Evolutionary conservation across 1,140 invertebrate genomes (phyloP), one percentile per base, ranked within the genome.

Genomic region (Nymphalis io): DNA sequence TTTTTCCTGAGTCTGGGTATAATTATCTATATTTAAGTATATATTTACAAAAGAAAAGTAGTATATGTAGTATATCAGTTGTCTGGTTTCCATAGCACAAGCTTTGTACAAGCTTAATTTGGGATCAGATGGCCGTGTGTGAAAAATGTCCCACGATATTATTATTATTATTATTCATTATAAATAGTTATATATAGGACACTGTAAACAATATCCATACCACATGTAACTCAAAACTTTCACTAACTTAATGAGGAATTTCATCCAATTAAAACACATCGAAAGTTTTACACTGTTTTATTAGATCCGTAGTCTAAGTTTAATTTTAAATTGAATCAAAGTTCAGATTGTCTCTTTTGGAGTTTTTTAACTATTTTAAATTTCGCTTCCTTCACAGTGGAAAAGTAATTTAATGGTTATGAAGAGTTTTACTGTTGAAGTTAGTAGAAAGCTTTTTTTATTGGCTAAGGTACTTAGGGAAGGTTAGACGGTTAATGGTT

Each of bases 291-390:
- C 33, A 20, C 11, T 21, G 33, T 53, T 53, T 63, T 63, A 63
- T 63, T 63, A 63, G 16, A 63, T 16, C 46, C 10, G 16, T 18
- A 11, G 48, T 62, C 38, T 40, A 62, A 69, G 59, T 69, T 69
- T 69, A 42, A 69, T 69, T 62, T 58, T 38, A 69, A 69, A 69
- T 69, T 69, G 67, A 69, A 69, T 69, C 60, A 69, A 69, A 69
- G 48, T 69, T 69, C 39, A 58, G 60, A 69, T 57, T 62, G 67
- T 60, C 48, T 51, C 48, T 62, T 69, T 62, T 21, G 60, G 60
- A 62, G 59, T 60, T 69, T 62, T 55, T 69, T 69, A 62, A 69
- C 59, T 62, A 62, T 62, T 69, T 62, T 53, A 57, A 60, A 69
- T 62, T 62, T 60, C 15, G 27, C 48, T 57, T 48, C 38, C 18